Base-by-base conservation (phyloP, 2,113 vertebrate species). In the Amphiprion ocellaris region DNA sequence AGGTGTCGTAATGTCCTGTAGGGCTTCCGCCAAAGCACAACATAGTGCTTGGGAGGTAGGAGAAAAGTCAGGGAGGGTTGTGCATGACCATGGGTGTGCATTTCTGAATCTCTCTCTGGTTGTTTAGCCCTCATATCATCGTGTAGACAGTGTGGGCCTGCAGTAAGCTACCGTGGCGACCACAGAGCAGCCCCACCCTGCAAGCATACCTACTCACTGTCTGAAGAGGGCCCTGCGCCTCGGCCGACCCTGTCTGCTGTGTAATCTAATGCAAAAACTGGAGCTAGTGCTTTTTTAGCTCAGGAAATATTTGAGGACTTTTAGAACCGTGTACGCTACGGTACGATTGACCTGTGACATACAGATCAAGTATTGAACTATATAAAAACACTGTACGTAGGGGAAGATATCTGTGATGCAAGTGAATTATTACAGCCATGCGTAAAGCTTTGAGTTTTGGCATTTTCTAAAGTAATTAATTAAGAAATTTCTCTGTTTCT, bases 151-250 rank as follows among this genome's bases (percentile, higher is more conserved):
- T 10, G 17, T 28, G 28, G 53, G 61, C 47, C 53, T 79, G 52
- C 71, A 63, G 65, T 65, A 26, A 83, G 64, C 73, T 56, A 11
- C 59, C 0, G 19, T 73, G 59, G 55, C 5, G 71, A 81, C 69
- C 79, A 58, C 84, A 85, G 54, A 79, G 73, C 50, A 49, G 68
- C 77, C 75, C 74, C 77, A 30, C 86, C 74, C 82, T 79, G 77
- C 28, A 5, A 26, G 65, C 5, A 2, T 72, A 68, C 70, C 73
- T 56, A 46, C 80, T 53, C 69, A 26, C 71, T 55, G 23, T 82
- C 74, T 73, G 53, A 28, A 37, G 59, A 39, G 26, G n/a, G 8
- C 56, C 49, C 5, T 17, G 5, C 16, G n/a, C 23, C 8, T 14
- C 1, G 8, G 33, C 33, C 33, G 21, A 10, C 53, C 12, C 10